Conservation (phyloP, 2,113 vertebrate species). For the Gobio gobio region DNA sequence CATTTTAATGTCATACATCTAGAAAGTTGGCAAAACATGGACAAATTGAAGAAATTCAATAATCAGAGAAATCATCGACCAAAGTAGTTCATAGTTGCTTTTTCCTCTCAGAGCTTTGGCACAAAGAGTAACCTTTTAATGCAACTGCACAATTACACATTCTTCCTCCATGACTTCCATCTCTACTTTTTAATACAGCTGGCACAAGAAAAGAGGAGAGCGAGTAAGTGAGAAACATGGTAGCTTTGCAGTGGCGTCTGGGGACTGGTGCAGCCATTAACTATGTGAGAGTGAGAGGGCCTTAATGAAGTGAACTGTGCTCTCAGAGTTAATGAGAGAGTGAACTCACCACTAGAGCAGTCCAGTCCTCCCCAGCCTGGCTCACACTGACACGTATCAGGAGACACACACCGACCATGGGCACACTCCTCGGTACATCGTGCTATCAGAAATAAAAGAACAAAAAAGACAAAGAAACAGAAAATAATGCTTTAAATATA, state of each 20-base stretch:
- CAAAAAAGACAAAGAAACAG: constrained; percentile 29
- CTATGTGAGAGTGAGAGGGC: constrained; percentile 54
- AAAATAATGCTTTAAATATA: constrained; percentile 29
- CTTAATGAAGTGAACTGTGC: constrained; percentile 63
- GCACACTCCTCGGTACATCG: constrained; percentile 95
- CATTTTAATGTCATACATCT: background rate
- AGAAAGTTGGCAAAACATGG: background rate
- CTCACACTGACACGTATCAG: constrained; percentile 97
- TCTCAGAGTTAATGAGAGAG: constrained; percentile 62
- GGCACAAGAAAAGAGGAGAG: constrained; percentile 24
- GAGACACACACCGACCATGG: constrained; percentile 94
- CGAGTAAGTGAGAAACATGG: constrained; percentile 49
- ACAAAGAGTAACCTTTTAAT: background rate
- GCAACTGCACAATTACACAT: background rate
- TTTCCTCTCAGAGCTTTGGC: background rate
- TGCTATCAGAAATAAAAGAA: constrained; percentile 77
- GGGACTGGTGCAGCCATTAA: constrained; percentile 58
- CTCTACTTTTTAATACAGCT: constrained; percentile 14
- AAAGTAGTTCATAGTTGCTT: background rate
- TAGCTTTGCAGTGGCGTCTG: constrained; percentile 50
- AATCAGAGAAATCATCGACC: background rate
- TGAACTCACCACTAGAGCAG: constrained; percentile 98
- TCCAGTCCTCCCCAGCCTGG: constrained; percentile 97
- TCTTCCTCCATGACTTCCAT: constrained; percentile 23
- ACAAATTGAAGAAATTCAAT: background rate